These are phyloP conservation scores for Meda fulgida DNA, from an alignment of 2,797 vertebrate species.

Conservation along the genomic window DNA sequence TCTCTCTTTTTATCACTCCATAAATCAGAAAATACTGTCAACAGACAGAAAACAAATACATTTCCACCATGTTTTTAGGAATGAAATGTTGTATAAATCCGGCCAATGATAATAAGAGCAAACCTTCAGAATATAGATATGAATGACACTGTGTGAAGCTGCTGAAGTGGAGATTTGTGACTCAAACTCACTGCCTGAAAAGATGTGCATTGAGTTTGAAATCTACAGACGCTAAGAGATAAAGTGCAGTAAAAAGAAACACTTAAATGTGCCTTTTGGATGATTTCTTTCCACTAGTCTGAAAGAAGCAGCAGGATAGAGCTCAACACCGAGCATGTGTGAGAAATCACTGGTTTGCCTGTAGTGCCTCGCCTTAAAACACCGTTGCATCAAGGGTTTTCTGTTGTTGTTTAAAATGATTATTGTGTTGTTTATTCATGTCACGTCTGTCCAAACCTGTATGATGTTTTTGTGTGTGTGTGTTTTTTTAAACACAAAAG, in stretches of 20 bases:
- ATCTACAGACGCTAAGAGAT: neutral
- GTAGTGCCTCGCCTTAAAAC: neutral
- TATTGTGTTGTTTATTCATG: neutral
- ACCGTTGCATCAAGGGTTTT: neutral
- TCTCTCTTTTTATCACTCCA: neutral
- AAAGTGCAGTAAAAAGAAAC: neutral
- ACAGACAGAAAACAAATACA: neutral
- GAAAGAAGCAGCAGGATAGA: neutral
- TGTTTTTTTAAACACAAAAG: neutral
- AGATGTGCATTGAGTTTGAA: neutral
- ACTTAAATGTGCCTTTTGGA: too few relatives aligned
- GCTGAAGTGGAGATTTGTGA: neutral
- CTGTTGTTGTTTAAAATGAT: neutral
- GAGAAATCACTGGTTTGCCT: neutral
- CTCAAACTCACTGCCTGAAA: neutral
- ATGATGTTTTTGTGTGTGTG: neutral
- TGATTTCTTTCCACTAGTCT: too few relatives aligned
- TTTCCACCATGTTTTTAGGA: neutral
- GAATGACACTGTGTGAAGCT: neutral
- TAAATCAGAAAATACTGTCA: neutral
- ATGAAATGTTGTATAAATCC: neutral
- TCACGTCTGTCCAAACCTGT: neutral
- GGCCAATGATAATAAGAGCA: neutral
- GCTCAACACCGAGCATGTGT: neutral
- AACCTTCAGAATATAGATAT: neutral